phyloP scores from a whole-genome alignment of 2,113 vertebrate species.

The Bos indicus region DNA sequence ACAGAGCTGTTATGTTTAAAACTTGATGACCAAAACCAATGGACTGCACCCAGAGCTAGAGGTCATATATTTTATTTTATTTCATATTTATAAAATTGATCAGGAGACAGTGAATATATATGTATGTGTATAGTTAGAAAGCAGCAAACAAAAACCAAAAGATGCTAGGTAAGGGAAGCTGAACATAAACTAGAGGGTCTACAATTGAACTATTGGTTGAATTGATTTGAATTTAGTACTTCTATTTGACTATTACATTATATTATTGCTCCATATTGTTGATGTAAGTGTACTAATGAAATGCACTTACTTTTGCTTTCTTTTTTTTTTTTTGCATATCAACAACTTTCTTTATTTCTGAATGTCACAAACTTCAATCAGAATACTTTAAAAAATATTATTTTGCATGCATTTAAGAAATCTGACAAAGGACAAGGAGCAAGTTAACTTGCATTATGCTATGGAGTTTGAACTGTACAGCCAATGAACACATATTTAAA shows the following conservation, averaged over 20 bases:
- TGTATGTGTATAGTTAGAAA: neutral
- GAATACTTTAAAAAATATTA: constrained; percentile 68
- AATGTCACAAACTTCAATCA: constrained; percentile 70
- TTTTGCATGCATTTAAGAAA: constrained; percentile 74
- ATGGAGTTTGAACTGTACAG: constrained; percentile 68
- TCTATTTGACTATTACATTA: neutral
- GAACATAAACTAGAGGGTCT: neutral
- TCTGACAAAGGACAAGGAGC: constrained; percentile 69
- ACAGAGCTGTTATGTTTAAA: neutral
- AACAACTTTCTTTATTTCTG: constrained; percentile 61
- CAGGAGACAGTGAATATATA: neutral
- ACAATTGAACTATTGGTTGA: neutral
- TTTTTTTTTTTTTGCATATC: constrained; percentile 8
- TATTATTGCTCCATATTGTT: neutral
- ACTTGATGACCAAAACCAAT: neutral
- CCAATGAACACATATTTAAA: constrained; percentile 72
- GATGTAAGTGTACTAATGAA: neutral
- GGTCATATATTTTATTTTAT: neutral
- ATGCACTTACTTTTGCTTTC: neutral
- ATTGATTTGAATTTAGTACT: neutral
- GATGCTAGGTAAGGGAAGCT: neutral
- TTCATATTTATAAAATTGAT: neutral
- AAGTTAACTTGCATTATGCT: constrained; percentile 67
- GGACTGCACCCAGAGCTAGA: neutral
- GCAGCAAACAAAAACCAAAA: neutral